A percentile compares a stretch with the other conserved stretches of the same genome.
Evolutionary conservation across 2,888 invertebrate species (phyloP).

Genomic region (Cosmia trapezina): DNA sequence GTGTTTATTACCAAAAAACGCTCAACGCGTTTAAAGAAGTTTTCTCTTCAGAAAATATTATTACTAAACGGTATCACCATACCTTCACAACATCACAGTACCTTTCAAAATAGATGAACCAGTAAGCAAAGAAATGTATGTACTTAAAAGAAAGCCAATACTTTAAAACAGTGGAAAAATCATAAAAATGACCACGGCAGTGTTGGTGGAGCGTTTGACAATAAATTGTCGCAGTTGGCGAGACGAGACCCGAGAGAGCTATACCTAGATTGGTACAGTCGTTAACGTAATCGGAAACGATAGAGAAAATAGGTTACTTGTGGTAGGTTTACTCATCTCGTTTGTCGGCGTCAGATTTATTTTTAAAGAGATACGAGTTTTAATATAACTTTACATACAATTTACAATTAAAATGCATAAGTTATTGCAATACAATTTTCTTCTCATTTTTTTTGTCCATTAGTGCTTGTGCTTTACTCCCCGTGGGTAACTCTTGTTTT

Average conservation of each 20-base stretch:
- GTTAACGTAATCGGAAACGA: slow-evolving; percentile 21
- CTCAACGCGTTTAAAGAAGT: too few species aligned
- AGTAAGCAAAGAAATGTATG: background rate
- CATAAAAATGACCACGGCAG: slow-evolving; percentile 25
- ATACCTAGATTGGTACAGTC: slow-evolving; percentile 38
- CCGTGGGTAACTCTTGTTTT: too few species aligned
- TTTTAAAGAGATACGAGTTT: background rate
- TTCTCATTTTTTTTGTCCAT: too few species aligned
- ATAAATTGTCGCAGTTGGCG: slow-evolving; percentile 30
- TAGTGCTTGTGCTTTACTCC: too few species aligned
- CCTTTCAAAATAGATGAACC: background rate
- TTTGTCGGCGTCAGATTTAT: background rate
- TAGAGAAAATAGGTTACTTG: slow-evolving; percentile 1
- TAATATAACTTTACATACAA: background rate
- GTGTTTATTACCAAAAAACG: too few species aligned
- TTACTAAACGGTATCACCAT: too few species aligned
- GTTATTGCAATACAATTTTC: too few species aligned
- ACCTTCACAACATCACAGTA: too few species aligned
- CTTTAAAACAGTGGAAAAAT: background rate
- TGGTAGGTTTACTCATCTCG: background rate
- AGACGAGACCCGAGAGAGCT: slow-evolving; percentile 28
- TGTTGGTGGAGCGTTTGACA: background rate
- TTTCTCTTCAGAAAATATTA: too few species aligned
- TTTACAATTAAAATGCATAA: too few species aligned
- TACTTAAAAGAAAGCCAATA: background rate